Conservation (phyloP, 2,888 invertebrate species). For the Acanthococcus lagerstroemiae region DNA sequence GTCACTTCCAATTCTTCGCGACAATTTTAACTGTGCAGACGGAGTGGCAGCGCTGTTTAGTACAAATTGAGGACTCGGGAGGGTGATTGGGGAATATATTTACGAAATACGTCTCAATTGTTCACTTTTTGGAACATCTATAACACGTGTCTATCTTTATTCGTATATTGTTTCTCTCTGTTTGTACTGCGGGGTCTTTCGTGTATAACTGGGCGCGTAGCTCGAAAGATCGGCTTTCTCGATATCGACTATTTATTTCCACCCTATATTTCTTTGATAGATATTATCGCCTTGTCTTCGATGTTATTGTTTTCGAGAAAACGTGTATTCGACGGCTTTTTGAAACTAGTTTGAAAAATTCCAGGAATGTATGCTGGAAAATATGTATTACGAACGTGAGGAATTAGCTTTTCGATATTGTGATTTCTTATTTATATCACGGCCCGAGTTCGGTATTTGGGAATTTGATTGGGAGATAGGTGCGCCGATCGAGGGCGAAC, state of each 20-base stretch:
- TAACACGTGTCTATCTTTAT: conserved; percentile 31
- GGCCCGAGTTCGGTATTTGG: no score
- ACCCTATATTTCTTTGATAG: conserved; percentile 27
- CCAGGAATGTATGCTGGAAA: conserved; percentile 17
- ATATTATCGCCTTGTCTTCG: conserved; percentile 24
- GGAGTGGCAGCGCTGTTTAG: conserved; percentile 23
- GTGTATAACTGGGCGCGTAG: background rate
- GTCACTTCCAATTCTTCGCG: conserved; percentile 29
- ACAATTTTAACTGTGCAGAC: conserved; percentile 16
- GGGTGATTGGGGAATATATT: conserved; percentile 27
- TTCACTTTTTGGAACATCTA: conserved; percentile 29
- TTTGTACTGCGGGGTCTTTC: conserved; percentile 4
- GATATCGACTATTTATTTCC: conserved; percentile 29
- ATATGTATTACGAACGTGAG: no score
- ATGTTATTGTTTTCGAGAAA: background rate
- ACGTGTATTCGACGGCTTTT: background rate
- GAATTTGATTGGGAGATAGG: no score
- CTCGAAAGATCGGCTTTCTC: conserved; percentile 24
- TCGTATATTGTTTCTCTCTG: conserved; percentile 23
- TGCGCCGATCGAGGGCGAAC: no score
- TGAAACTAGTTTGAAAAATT: conserved; percentile 26
- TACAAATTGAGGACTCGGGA: conserved; percentile 25
- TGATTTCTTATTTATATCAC: no score
- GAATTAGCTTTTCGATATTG: no score
- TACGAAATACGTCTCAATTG: conserved; percentile 29